A percentile compares a stretch with the other conserved stretches of the same genome.
Conservation (phyloP, 2,888 invertebrate genomes). For the Pheosia tremula region DNA sequence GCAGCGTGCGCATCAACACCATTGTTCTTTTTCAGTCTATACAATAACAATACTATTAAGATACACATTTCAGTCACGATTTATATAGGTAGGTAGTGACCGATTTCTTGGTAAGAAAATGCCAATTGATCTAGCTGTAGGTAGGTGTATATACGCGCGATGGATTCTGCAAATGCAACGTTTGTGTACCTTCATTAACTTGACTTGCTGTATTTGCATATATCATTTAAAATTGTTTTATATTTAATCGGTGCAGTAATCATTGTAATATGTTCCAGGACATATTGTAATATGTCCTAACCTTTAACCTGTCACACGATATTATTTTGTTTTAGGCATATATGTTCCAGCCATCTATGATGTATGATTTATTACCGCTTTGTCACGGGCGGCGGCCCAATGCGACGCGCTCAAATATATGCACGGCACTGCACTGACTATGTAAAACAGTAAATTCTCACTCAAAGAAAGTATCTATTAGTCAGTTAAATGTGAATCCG, state of each 20-base stretch:
- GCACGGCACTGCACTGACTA: neutral
- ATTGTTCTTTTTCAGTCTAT: slow-evolving; percentile 59
- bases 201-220: neutral
- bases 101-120: slow-evolving; percentile 44
- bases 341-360: too few species aligned
- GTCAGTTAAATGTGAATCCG: slow-evolving; percentile 20
- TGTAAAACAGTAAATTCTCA: slow-evolving; percentile 5
- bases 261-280: too few species aligned
- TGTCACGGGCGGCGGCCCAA: too few species aligned
- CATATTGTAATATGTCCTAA: too few species aligned
- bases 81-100: slow-evolving; percentile 39
- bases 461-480: slow-evolving; percentile 22
- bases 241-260: too few species aligned
- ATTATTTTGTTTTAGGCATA: neutral
- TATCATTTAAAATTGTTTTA: too few species aligned
- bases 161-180: neutral
- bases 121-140: slow-evolving; percentile 27
- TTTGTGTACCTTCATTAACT: neutral
- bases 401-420: too few species aligned
- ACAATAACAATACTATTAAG: slow-evolving; percentile 54
- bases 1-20: slow-evolving; percentile 31
- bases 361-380: too few species aligned
- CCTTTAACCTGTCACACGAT: neutral
- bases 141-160: neutral
- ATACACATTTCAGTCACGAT: slow-evolving; percentile 63